Percentiles rank a stretch among this genome's conserved stretches.
Conservation (phyloP, 2,888 invertebrate species). For the Drosophila neotestacea region DNA sequence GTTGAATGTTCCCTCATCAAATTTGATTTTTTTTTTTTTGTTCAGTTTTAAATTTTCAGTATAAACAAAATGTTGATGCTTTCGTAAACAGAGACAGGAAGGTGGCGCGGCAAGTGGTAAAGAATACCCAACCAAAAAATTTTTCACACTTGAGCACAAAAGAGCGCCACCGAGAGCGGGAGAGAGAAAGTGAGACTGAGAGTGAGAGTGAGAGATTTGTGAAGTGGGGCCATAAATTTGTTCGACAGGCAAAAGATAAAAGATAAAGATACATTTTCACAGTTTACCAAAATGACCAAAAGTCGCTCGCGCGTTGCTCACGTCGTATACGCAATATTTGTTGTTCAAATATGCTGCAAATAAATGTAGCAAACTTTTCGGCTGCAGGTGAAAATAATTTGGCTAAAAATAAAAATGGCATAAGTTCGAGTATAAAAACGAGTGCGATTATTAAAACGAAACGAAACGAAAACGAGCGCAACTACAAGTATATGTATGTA, state of each 20-base stretch:
- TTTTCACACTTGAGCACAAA: constrained; percentile 31
- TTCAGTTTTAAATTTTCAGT: constrained; percentile 32
- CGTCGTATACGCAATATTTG: constrained; percentile 72
- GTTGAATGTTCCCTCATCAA: constrained; percentile 63
- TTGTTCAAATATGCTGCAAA: background rate
- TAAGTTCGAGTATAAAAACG: constrained; percentile 15
- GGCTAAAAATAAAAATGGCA: constrained; percentile 39
- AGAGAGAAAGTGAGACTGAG: background rate
- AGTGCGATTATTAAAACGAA: constrained; percentile 32
- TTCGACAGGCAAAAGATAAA: constrained; percentile 17
- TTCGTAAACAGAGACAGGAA: constrained; percentile 72
- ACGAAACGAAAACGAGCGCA: constrained; percentile 38
- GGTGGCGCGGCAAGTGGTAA: constrained; percentile 45
- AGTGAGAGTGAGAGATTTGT: constrained; percentile 11
- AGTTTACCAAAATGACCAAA: constrained; percentile 48
- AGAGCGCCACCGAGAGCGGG: constrained; percentile 31
- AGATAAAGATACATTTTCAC: constrained; percentile 43
- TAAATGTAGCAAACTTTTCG: constrained; percentile 69
- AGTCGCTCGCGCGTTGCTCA: constrained; percentile 46
- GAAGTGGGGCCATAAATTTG: constrained; percentile 67
- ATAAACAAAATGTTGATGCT: constrained; percentile 74
- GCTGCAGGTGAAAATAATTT: constrained; percentile 45
- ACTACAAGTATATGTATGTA: constrained; percentile 13
- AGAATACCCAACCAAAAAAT: constrained; percentile 16
- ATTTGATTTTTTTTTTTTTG: constrained; percentile 39